Conservation (phyloP, 1,140 invertebrate species). For the Octopus bimaculoides region DNA sequence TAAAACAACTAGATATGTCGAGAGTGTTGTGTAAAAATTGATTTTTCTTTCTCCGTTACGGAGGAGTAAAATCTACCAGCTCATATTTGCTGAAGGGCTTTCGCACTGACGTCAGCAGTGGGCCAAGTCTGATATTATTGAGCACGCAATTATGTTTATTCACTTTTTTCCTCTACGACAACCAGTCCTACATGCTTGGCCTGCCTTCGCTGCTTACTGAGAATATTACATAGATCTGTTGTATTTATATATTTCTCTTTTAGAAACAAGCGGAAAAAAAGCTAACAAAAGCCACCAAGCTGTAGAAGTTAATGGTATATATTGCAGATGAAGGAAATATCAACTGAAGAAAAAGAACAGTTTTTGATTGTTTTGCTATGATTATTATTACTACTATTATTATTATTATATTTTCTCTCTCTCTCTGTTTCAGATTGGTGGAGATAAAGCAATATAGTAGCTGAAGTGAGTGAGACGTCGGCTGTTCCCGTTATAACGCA, state of each 20-base stretch:
- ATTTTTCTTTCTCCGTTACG: background rate
- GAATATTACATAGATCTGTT: too few species aligned
- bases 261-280: background rate
- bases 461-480: slow-evolving; percentile 26
- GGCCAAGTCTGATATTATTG: slow-evolving; percentile 49
- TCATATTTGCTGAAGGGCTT: slow-evolving; percentile 43
- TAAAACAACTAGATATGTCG: too few species aligned
- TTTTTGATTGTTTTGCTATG: too few species aligned
- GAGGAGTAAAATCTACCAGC: slow-evolving; percentile 37
- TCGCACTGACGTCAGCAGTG: slow-evolving; percentile 48
- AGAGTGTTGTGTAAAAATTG: background rate
- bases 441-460: background rate
- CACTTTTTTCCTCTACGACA: slow-evolving; percentile 43
- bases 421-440: slow-evolving; percentile 13
- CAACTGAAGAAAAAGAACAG: too few species aligned
- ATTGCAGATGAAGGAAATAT: too few species aligned
- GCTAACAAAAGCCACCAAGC: background rate
- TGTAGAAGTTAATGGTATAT: background rate
- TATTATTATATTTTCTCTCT: too few species aligned
- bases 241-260: too few species aligned
- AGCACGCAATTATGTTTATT: slow-evolving; percentile 47
- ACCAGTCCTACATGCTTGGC: slow-evolving; percentile 20
- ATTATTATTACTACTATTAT: too few species aligned
- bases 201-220: background rate
- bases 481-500: slow-evolving; percentile 31